Evolutionary conservation across 1,140 invertebrate species (phyloP), one percentile per base, ranked within the genome.

Genomic region (Spodoptera frugiperda): DNA sequence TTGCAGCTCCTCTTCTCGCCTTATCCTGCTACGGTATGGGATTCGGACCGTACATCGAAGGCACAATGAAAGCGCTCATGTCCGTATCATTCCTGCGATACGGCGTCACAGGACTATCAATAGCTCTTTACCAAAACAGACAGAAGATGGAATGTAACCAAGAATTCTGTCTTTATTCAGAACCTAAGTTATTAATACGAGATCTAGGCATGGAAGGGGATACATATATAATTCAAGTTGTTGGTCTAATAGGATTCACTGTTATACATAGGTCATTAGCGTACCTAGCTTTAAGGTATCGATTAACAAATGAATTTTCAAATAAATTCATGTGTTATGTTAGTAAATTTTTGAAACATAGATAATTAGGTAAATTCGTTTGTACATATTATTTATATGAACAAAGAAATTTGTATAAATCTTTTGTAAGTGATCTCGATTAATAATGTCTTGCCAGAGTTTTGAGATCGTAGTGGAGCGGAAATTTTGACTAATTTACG

Each of bases 11-110:
- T 1, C 93, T 96, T 0, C 92, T 96, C 21, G 95, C 95, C 0
- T 83, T 96, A 12, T 95, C 95, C 19, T 94, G 96, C 51, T 96
- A 96, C 79, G 96, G 96, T 0, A 95, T 96, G 78, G 96, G 96
- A 46, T 96, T 96, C 84, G 96, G 96, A 0, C 86, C 92, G 0
- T 89, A 93, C 53, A 95, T 96, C 3, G 94, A 96, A 46, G 82
- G 86, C 10, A 82, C 87, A 44, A 95, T 96, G 94, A 90, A 93
- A 59, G 77, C 93, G 0, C 79, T 96, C 1, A 95, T 96, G 95
- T 95, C 95, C 44, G 86, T 93, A 10, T 96, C 95, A 5, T 96
- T 95, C 78, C 86, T 96, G 19, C 93, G 96, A 9, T 95, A 95
- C 59, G 95, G 95, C 0, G 91, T 96, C 9, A 94, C 95, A 0